Evolutionary conservation across 2,888 invertebrate species (phyloP), one percentile per base, ranked within the genome.

Genomic region (Dysmachus trigonus): DNA sequence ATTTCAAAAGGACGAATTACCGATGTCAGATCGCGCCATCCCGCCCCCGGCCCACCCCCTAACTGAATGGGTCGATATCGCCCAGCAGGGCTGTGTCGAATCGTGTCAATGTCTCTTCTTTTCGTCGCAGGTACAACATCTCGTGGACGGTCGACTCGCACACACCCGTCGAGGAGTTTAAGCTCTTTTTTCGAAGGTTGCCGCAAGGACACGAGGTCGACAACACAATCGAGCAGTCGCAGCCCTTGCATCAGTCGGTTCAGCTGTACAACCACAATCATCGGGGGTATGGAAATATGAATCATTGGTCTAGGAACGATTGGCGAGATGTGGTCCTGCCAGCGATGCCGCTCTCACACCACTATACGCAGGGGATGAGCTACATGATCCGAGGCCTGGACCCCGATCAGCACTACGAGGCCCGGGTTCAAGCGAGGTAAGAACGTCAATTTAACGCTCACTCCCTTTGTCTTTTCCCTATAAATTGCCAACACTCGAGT

Each of bases 61-160:
- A 22, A 8, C 27, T 22, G 62, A 13, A 38, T 35, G 22, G 81
- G 51, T 62, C 62, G 81, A 51, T 82, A 82, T 22, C 38, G 62
- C 33, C 81, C 33, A 33, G 81, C 31, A 22, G 22, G 13, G 62
- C 35, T 2, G 15, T 13, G 38, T 41, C n/a, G n/a, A 27, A 27
- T 47, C 62, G 31, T 82, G 81, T 62, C 41, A 73, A 73, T 83
- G 72, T 83, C 62, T 53, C 22, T 41, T 72, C 38, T 83, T 83
- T 72, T 83, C 91, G 92, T 87, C 93, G 93, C 89, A 94, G 94
- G 90, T 95, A 95, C 91, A 95, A 95, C 90, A 94, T 95, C 88
- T 94, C 94, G 79, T 95, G 95, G 95, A 93, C 93, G 73, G 95
- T 95, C 38, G 94, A 95, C 90, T 95, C 95, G 85, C 93, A 94